These are phyloP conservation scores for Amphilophus citrinellus DNA, from an alignment of 2,113 vertebrate genomes.

Conservation along the genomic window DNA sequence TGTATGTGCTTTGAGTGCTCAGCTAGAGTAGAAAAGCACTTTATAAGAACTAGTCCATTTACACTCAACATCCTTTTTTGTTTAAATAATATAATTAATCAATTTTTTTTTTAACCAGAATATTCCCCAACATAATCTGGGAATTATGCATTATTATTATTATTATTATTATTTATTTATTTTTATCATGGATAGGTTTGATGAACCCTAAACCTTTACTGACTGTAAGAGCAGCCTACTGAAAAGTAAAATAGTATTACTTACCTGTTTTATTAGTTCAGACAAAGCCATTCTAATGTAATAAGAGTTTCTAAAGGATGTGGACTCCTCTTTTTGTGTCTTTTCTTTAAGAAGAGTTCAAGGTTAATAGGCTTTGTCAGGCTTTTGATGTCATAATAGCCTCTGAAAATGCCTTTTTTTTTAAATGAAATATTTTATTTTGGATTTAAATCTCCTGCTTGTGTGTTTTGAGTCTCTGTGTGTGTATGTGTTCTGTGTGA, in stretches of 20 bases:
- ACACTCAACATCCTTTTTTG: too few relatives aligned
- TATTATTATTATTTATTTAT: background rate
- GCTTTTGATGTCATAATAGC: background rate
- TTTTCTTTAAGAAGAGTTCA: background rate
- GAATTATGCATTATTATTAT: background rate
- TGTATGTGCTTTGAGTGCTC: too few relatives aligned
- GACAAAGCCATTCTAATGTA: background rate
- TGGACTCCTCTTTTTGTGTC: background rate
- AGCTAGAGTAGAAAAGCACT: too few relatives aligned
- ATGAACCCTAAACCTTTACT: background rate
- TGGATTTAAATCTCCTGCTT: background rate
- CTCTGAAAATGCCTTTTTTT: background rate
- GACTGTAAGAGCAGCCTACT: background rate
- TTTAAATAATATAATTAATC: too few relatives aligned
- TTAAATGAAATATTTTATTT: background rate
- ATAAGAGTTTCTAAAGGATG: background rate
- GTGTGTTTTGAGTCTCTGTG: background rate
- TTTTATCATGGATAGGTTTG: background rate
- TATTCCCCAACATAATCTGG: background rate
- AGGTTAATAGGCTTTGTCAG: background rate
- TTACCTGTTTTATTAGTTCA: background rate
- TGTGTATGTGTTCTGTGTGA: background rate
- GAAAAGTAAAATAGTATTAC: background rate
- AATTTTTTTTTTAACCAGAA: background rate
- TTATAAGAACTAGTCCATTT: too few relatives aligned